A percentile compares a stretch with the other conserved stretches of the same genome.
Conservation (phyloP, 2,888 invertebrate species). For the Limnephilus auricula region DNA sequence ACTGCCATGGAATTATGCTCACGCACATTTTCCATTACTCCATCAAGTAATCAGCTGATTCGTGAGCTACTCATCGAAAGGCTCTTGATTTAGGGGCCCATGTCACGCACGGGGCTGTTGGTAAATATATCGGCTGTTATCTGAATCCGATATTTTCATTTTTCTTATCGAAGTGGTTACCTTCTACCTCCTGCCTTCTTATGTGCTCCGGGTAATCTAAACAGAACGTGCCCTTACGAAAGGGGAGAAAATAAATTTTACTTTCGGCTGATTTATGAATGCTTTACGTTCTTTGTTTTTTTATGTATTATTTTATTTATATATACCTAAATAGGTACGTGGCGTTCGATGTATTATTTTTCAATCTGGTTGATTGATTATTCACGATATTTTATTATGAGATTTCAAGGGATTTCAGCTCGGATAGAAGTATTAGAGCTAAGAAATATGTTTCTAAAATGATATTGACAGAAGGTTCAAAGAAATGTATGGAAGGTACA, state of each 20-base stretch:
- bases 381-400: not conserved
- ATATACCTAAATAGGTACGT: not conserved
- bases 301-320: not conserved
- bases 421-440: not conserved
- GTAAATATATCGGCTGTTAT: slow-evolving; percentile 57
- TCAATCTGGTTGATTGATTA: not conserved
- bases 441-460: not conserved
- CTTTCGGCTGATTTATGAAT: slow-evolving; percentile 5
- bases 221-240: slow-evolving; percentile 16
- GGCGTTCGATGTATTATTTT: not conserved
- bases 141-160: slow-evolving; percentile 52
- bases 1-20: slow-evolving; percentile 59
- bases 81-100: slow-evolving; percentile 61
- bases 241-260: slow-evolving; percentile 17
- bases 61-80: slow-evolving; percentile 60
- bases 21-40: slow-evolving; percentile 66
- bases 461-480: slow-evolving; percentile 2
- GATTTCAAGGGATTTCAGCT: not conserved
- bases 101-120: slow-evolving; percentile 58
- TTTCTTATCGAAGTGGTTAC: slow-evolving; percentile 40
- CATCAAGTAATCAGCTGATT: slow-evolving; percentile 65
- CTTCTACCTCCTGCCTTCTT: slow-evolving; percentile 2
- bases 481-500: not conserved
- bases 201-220: slow-evolving; percentile 40
- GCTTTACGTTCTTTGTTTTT: not conserved